phyloP scores from a whole-genome alignment of 2,888 invertebrate genomes.

The Sipha maydis region DNA sequence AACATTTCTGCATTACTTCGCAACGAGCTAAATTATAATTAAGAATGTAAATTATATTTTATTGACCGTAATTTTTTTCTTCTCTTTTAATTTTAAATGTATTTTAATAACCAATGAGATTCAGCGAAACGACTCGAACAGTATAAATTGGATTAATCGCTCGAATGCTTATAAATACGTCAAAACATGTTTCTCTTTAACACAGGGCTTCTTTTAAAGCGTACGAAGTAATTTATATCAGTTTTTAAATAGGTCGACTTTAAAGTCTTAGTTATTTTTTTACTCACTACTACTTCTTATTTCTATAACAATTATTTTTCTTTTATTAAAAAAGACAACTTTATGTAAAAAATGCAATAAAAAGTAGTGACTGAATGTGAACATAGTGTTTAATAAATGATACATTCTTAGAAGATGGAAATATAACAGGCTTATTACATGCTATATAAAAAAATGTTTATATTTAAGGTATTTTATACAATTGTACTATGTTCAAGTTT shows the following conservation, averaged over 20 bases:
- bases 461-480: no score
- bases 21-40: neutral
- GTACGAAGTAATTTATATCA: neutral
- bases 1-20: neutral
- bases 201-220: conserved; percentile 14
- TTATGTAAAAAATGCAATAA: neutral
- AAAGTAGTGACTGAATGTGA: no score
- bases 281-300: neutral
- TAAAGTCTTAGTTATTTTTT: neutral
- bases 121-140: neutral
- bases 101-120: neutral
- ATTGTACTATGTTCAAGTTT: no score
- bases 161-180: conserved; percentile 25
- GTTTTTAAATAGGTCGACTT: neutral
- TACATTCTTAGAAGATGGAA: no score
- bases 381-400: no score
- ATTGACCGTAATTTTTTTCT: neutral
- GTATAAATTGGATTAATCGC: conserved; percentile 38
- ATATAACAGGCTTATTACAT: no score
- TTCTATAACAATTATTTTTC: neutral
- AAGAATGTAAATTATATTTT: conserved; percentile 7
- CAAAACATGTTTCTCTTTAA: neutral
- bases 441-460: no score
- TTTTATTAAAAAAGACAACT: neutral
- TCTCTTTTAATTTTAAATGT: neutral